These are phyloP conservation scores for Paramisgurnus dabryanus DNA, from an alignment of 2,113 vertebrate species.

Conservation along the genomic window DNA sequence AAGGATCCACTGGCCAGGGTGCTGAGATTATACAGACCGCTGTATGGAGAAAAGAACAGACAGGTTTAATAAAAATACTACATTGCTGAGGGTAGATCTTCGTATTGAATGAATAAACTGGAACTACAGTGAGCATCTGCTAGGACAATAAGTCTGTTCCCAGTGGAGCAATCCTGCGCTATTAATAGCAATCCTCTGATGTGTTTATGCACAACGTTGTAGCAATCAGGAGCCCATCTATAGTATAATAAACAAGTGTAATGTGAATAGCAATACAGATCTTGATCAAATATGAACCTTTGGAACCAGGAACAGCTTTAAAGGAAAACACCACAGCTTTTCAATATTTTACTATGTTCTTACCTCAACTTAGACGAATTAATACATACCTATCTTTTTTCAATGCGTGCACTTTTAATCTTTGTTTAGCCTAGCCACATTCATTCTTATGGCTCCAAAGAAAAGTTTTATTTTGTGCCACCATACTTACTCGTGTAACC, in stretches of 20 bases:
- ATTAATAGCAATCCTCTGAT: slow-evolving; percentile 9
- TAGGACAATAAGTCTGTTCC: slow-evolving; percentile 7
- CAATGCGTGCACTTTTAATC: too few species aligned
- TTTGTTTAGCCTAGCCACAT: too few species aligned
- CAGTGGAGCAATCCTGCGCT: slow-evolving; percentile 20
- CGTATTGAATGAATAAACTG: not conserved
- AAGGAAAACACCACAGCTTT: too few species aligned
- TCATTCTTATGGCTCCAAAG: too few species aligned
- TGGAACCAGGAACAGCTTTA: too few species aligned
- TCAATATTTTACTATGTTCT: too few species aligned
- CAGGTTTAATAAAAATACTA: not conserved
- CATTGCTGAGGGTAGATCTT: slow-evolving; percentile 2
- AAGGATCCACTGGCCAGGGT: slow-evolving; percentile 46
- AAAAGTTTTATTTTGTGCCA: too few species aligned
- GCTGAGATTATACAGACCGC: slow-evolving; percentile 51
- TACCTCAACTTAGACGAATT: too few species aligned
- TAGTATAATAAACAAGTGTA: slow-evolving; percentile 3
- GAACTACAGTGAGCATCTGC: slow-evolving; percentile 21
- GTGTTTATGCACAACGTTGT: slow-evolving; percentile 18
- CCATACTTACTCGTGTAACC: too few species aligned
- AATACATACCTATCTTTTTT: too few species aligned
- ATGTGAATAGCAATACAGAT: not conserved
- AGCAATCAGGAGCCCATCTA: not conserved
- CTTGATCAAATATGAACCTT: too few species aligned
- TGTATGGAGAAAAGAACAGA: slow-evolving; percentile 19